phyloP scores from a whole-genome alignment of 2,888 invertebrate genomes.

The Lepidocyrtoides sp. region DNA sequence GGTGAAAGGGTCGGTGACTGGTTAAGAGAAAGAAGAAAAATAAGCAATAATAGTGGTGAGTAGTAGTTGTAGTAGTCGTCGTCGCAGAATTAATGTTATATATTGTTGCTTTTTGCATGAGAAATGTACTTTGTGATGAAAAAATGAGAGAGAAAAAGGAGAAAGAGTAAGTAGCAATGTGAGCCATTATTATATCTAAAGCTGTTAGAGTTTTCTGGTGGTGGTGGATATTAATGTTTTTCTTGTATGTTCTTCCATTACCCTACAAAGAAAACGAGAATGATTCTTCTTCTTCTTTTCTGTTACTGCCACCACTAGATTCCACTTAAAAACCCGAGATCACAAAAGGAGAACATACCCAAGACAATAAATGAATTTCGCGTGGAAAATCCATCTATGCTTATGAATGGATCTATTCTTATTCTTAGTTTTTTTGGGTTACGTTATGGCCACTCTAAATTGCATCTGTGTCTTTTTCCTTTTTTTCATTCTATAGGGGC shows the following conservation, averaged over 20 bases:
- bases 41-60: not conserved
- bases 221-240: constrained; percentile 68
- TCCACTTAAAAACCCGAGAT: constrained; percentile 57
- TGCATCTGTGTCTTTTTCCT: constrained; percentile 70
- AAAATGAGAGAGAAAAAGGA: constrained; percentile 22
- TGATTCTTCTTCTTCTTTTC: constrained; percentile 27
- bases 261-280: constrained; percentile 65
- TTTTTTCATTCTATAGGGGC: not conserved
- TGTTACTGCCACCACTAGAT: not conserved
- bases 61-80: too few relatives aligned
- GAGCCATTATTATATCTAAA: constrained; percentile 40
- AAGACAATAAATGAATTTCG: constrained; percentile 52
- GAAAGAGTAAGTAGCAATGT: constrained; percentile 11
- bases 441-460: constrained; percentile 76
- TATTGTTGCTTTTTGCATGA: constrained; percentile 62
- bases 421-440: constrained; percentile 62
- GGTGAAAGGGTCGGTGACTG: constrained; percentile 64
- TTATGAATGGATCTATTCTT: constrained; percentile 61
- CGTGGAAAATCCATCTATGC: constrained; percentile 55
- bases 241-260: constrained; percentile 67
- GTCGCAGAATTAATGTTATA: constrained; percentile 37
- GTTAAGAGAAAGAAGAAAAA: not conserved
- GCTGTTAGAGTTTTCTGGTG: constrained; percentile 28
- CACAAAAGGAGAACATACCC: constrained; percentile 24
- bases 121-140: constrained; percentile 61